Evolutionary conservation across 1,140 invertebrate species (phyloP).

Genomic region (Drosophila busckii): DNA sequence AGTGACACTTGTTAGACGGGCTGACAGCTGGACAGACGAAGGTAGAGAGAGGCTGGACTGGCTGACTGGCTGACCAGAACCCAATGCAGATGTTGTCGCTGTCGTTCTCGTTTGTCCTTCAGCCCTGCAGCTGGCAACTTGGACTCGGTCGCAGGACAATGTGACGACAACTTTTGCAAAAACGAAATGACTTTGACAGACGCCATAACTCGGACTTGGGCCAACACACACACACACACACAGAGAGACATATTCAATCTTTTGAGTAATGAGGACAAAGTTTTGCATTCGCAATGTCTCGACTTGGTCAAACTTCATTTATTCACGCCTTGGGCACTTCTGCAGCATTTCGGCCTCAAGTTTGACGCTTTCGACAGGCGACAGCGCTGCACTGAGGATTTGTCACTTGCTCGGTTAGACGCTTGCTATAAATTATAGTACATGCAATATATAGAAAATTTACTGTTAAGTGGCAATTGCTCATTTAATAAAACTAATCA

Average conservation of each 20-base stretch:
- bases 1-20: conserved; percentile 73
- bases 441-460: no score
- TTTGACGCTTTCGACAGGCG: conserved; percentile 68
- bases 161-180: conserved; percentile 60
- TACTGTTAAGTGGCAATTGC: conserved; percentile 52
- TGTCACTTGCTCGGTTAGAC: conserved; percentile 54
- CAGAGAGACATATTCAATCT: conserved; percentile 6
- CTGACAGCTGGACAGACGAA: conserved; percentile 64
- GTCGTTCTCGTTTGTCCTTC: conserved; percentile 65
- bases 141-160: conserved; percentile 38
- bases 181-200: conserved; percentile 69
- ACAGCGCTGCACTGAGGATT: conserved; percentile 43
- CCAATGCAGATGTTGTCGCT: conserved; percentile 67
- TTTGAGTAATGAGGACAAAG: conserved; percentile 72
- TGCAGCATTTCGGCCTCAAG: conserved; percentile 48
- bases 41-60: conserved; percentile 11
- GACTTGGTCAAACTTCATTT: conserved; percentile 63
- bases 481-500: conserved; percentile 72
- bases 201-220: conserved; percentile 71
- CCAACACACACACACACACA: conserved; percentile 22
- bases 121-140: conserved; percentile 40
- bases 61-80: conserved; percentile 36
- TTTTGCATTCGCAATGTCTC: conserved; percentile 68
- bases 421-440: no score
- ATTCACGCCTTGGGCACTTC: conserved; percentile 66